Conservation (phyloP, 1,140 invertebrate species). For the Bombyx mandarina region DNA sequence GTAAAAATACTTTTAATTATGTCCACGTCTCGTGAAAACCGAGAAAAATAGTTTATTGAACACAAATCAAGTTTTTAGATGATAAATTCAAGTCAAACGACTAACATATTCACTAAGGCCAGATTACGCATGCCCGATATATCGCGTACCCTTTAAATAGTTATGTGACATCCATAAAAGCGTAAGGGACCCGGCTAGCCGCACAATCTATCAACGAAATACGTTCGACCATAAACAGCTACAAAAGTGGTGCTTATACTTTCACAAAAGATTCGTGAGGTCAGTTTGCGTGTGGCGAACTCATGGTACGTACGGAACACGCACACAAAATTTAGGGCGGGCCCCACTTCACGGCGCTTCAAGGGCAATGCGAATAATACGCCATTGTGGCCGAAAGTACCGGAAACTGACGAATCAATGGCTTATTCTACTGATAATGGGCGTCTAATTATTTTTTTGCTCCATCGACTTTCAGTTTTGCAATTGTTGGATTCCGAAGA, state of each 20-base stretch:
- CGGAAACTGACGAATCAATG: slow-evolving; percentile 9
- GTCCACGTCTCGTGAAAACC: no score
- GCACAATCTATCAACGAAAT: no score
- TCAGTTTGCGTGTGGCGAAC: slow-evolving; percentile 3
- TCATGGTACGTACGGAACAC: not conserved
- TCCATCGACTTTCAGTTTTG: slow-evolving; percentile 1
- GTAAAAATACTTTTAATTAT: no score
- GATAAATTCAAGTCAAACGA: no score
- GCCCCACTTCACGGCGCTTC: not conserved
- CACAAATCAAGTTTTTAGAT: no score
- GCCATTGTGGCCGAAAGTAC: slow-evolving; percentile 4
- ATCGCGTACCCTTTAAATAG: no score
- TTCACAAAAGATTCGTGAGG: slow-evolving; percentile 1
- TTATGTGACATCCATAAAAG: no score
- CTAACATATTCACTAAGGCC: no score
- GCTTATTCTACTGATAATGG: slow-evolving; percentile 8
- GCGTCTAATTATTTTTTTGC: not conserved
- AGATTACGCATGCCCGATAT: no score
- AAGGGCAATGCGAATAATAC: not conserved
- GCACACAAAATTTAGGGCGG: slow-evolving; percentile 1
- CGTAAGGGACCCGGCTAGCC: no score
- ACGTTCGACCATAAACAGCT: not conserved
- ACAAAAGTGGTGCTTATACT: slow-evolving; percentile 3
- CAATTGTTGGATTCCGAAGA: not conserved
- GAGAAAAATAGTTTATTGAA: no score